These are phyloP conservation scores for Cyclina sinensis DNA, from an alignment of 1,140 invertebrate genomes.

Conservation along the genomic window DNA sequence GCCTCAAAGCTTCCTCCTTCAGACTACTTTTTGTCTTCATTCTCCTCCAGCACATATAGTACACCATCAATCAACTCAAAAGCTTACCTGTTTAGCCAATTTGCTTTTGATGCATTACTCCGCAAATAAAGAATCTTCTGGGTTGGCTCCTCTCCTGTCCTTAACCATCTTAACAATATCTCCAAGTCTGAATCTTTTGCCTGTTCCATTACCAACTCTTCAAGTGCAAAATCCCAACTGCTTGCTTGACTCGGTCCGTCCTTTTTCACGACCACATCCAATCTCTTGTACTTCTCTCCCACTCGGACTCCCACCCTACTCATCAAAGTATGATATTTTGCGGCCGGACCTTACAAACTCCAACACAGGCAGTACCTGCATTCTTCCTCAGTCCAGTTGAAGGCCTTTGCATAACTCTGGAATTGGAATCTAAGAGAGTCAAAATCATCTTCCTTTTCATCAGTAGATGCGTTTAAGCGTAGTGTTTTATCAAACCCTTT, in stretches of 20 bases:
- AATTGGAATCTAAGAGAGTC: conserved; percentile 25
- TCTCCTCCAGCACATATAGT: neutral
- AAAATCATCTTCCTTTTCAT: conserved; percentile 19
- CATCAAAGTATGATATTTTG: conserved; percentile 19
- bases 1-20: neutral
- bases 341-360: conserved; percentile 14
- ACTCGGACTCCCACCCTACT: neutral
- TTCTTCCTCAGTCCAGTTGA: conserved; percentile 21
- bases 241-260: neutral
- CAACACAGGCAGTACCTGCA: conserved; percentile 1
- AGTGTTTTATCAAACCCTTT: conserved; percentile 30
- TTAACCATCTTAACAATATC: conserved; percentile 9
- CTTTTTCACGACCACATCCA: neutral
- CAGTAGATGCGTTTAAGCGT: neutral
- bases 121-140: neutral
- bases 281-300: neutral
- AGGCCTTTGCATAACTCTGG: conserved; percentile 14
- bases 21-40: neutral
- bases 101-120: neutral
- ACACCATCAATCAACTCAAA: conserved; percentile 25
- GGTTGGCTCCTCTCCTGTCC: neutral
- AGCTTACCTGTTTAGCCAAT: neutral
- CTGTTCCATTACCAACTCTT: conserved; percentile 7
- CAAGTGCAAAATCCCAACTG: conserved; percentile 25
- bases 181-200: neutral